Evolutionary conservation across 2,888 invertebrate genomes (phyloP), one percentile per base, ranked within the genome.

Genomic region (Microplitis manilae): DNA sequence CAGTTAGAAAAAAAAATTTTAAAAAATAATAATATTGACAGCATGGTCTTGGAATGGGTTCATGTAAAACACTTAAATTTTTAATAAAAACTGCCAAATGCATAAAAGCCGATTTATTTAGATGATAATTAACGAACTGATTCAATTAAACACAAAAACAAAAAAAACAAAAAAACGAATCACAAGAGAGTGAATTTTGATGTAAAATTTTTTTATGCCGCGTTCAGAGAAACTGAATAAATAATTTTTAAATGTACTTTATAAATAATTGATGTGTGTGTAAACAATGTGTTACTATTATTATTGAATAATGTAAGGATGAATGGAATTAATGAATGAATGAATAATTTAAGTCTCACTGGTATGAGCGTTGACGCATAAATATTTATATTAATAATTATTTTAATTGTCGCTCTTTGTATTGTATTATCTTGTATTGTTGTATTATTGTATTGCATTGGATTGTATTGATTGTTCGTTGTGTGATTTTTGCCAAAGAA

Each of bases 1-100:
- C 30, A 5, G 65, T 67, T 68, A 76, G 81, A 77, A 80, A 77
- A 76, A 78, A 79, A n/a, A n/a, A n/a, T n/a, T n/a, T n/a, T n/a
- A n/a, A n/a, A 79, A 73, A 70, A 68, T 80, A 78, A 79, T 79
- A 71, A 78, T 65, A 75, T 20, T 39, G 41, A 41, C 8, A 60
- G n/a, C 6, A 61, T 38, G 61, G 20, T 60, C 15, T 17, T 61
- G 8, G 59, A 75, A 50, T 50, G 5, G 50, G 59, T 38, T 50
- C 30, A 67, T 70, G 70, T 59, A 70, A 20, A 65, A 60, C 60
- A 62, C 8, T 41, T 68, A 61, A 75, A 69, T 1, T 40, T 68
- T 40, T 68, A 68, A 50, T 50, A 50, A 50, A 67, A 50, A 62
- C 62, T 62, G 20, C 62, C 62, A 62, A 62, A 8, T 62, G 62